Conservation (phyloP, 2,797 vertebrate species). For the Sebastes ruberrimus region DNA sequence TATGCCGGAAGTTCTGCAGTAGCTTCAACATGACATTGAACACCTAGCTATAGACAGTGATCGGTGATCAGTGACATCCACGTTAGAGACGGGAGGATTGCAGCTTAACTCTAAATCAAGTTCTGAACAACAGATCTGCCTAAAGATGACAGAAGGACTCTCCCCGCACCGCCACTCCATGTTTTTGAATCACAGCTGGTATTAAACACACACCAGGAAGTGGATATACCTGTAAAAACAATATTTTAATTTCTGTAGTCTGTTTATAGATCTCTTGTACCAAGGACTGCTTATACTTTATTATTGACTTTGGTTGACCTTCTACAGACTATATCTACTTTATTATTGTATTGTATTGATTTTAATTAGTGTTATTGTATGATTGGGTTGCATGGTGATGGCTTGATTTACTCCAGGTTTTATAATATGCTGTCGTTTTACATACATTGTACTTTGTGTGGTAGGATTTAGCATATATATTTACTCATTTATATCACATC, state of each 20-base stretch:
- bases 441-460: background rate
- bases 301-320: background rate
- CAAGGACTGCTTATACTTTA: background rate
- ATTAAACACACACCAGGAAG: background rate
- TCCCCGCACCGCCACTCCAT: background rate
- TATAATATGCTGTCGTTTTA: background rate
- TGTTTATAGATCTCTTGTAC: background rate
- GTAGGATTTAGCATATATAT: background rate
- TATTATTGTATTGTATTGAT: background rate
- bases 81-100: background rate
- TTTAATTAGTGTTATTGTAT: background rate
- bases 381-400: background rate
- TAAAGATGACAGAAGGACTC: background rate
- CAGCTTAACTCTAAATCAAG: conserved; percentile 27
- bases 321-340: background rate
- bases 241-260: background rate
- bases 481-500: background rate
- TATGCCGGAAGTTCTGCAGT: background rate
- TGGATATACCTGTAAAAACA: background rate
- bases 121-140: conserved; percentile 13
- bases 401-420: background rate
- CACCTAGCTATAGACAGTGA: background rate
- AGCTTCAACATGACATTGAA: background rate
- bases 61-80: background rate
- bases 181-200: background rate